Base-by-base conservation (phyloP, 2,797 vertebrate species). In the Odontamblyopus rebecca region DNA sequence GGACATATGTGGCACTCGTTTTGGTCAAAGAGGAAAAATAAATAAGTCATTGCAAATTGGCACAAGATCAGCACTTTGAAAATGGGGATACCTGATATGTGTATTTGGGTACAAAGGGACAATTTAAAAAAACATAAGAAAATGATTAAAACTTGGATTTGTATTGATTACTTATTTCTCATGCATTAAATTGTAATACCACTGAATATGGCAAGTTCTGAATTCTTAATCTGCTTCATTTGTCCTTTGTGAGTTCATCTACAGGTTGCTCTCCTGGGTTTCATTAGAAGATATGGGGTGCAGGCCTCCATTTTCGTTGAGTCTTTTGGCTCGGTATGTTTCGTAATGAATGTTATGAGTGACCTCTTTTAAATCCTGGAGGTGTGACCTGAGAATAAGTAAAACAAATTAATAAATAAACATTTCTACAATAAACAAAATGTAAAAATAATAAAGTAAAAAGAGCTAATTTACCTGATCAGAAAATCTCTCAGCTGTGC, bases 311-410 rank as follows among this genome's bases (percentile, higher is more conserved):
- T 96, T 99, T 87, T 96, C 97, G 35, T 98, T 98, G 81, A 99
- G 95, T 83, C 97, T 91, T 85, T 96, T 98, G 90, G 97, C 98
- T 78, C 98, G 94, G 87, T 98, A 99, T 19, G 96, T 98, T 93
- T 99, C 98, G 19, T 99, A 99, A 83, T 99, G 97, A 88, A 99
- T 99, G 91, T 98, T 99, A 85, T 98, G 97, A 19, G 98, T 99
- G 79, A 99, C 96, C 92, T 99, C 98, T 86, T 99, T 99, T 82
- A 99, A 92, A 89, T 99, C 98, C 90, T 99, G 98, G 70, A 98
- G 95, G 88, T 99, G 98, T 74, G 98, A 98, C 92, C 97, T 99
- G 83, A 53, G 56, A 50, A 74, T 48, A 4, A 63, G 2, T 54
- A 3, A 19, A 41, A 61, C 19, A 7, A 9, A 26, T 26, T 9